Base-by-base conservation (phyloP, 2,888 invertebrate species). In the Drosophila parthenogenetica region DNA sequence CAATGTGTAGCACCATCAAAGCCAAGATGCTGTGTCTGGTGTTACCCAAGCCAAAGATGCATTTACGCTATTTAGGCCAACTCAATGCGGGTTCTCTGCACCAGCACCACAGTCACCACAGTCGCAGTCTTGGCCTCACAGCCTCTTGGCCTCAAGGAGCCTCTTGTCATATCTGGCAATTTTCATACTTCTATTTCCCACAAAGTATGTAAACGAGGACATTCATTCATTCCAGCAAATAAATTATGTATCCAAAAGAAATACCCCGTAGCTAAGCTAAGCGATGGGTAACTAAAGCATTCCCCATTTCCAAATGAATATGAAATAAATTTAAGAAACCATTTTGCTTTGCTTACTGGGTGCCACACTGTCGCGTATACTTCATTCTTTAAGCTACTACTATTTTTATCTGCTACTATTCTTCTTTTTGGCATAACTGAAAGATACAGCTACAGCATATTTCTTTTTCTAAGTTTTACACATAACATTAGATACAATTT, bases 1-100 rank as follows among this genome's bases (percentile, higher is more conserved):
- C 86, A 70, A 84, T 81, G 82, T 87, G 75, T 73, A 76, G 85
- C 85, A 85, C 77, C 71, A 85, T 54, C 55, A 17, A 55, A 45
- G 43, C 35, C 43, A 45, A 55, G 55, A 45, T 55, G 55, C 45
- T 55, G 55, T 45, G 53, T 53, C 53, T 54, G 62, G 62, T 45
- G 73, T 48, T 49, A 53, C 43, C 58, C 57, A 70, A 58, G 70
- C 45, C 67, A 62, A 69, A 55, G 67, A 45, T 59, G 67, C 59
- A 48, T 57, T 40, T 45, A 55, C 49, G 68, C 62, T 75, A 81
- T 82, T 79, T 73, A 82, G 81, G 79, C 81, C 81, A 82, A 78
- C 53, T 72, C 69, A 46, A 74, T 71, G 73, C 70, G 64, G 68
- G 60, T 58, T 75, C 72, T 71, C 32, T n/a, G 35, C 35, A 35